These are phyloP conservation scores for Micromussa lordhowensis DNA, from an alignment of 92 coral and sea anemone genomes.

Conservation along the genomic window DNA sequence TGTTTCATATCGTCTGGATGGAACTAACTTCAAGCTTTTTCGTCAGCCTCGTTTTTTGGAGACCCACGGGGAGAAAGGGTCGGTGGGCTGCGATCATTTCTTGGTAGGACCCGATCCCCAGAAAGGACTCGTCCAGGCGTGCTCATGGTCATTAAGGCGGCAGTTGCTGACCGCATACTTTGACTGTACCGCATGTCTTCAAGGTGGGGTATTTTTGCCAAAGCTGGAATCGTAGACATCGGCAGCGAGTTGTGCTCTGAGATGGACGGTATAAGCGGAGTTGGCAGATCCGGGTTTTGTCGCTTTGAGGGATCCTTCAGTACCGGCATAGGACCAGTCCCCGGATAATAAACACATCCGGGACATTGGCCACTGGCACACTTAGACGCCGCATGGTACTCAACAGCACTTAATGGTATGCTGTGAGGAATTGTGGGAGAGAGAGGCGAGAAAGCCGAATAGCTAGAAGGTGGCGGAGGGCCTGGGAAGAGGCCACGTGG, in stretches of 20 bases:
- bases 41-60: conserved; percentile 42
- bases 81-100: conserved; percentile 32
- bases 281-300: conserved; percentile 50
- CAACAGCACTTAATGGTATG: conserved; percentile 74
- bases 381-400: conserved; percentile 70
- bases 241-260: conserved; percentile 65
- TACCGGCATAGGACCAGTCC: conserved; percentile 71
- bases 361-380: conserved; percentile 84
- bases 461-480: conserved; percentile 67
- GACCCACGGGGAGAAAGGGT: conserved; percentile 41
- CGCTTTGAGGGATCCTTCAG: conserved; percentile 63
- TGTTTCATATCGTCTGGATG: neutral
- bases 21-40: conserved; percentile 13
- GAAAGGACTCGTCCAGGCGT: conserved; percentile 47
- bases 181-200: conserved; percentile 75
- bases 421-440: conserved; percentile 78
- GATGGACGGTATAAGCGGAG: conserved; percentile 60
- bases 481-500: conserved; percentile 69
- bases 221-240: conserved; percentile 38
- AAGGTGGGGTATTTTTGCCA: conserved; percentile 46
- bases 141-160: conserved; percentile 88
- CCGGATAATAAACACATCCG: conserved; percentile 84
- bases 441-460: conserved; percentile 83
- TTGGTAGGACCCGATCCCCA: conserved; percentile 27
- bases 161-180: conserved; percentile 84